Base-by-base conservation (phyloP, 2,797 vertebrate species). In the Bufotes viridis region DNA sequence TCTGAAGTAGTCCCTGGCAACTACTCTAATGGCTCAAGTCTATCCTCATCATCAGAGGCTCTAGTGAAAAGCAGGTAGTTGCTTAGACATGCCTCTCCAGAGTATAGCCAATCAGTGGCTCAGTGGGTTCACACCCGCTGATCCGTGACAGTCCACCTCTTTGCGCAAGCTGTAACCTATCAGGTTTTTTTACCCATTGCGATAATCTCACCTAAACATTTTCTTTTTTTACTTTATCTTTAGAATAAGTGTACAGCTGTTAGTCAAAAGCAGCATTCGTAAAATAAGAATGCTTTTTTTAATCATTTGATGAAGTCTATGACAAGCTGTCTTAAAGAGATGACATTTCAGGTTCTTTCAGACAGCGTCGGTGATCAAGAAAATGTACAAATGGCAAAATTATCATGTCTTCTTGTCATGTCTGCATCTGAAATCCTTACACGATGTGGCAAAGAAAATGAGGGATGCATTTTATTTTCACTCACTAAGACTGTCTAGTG, bases 401-500 rank as follows among this genome's bases (percentile, higher is more conserved):
- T 78, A 83, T 82, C 58, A n/a, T 87, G 60, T 83, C 42, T 53
- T 55, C 81, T 82, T 76, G 86, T 87, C 86, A 87, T 67, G 80
- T 78, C 80, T 82, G 49, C 63, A 65, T 83, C 60, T 58, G 13
- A 87, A 67, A 76, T 75, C 42, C 69, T 65, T 61, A 22, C 53
- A 55, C 67, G 57, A 55, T n/a, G 18, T n/a, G 58, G 51, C 65
- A 80, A 26, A 58, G 63, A 58, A 80, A 78, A 79, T 55, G 24
- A 86, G 74, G 49, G 26, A 34, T 65, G n/a, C 24, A 53, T 85
- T 42, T 63, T 24, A 20, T 78, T 72, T 85, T 85, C 72, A 58
- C 65, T 81, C 53, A 81, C 8, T 12, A 4, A 55, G 7, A 58
- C 51, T 70, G 51, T 12, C 24, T 69, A 60, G 20, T 81, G 85